These are phyloP conservation scores for Sphyrna mokarran DNA, from an alignment of 2,113 vertebrate species.

Conservation along the genomic window DNA sequence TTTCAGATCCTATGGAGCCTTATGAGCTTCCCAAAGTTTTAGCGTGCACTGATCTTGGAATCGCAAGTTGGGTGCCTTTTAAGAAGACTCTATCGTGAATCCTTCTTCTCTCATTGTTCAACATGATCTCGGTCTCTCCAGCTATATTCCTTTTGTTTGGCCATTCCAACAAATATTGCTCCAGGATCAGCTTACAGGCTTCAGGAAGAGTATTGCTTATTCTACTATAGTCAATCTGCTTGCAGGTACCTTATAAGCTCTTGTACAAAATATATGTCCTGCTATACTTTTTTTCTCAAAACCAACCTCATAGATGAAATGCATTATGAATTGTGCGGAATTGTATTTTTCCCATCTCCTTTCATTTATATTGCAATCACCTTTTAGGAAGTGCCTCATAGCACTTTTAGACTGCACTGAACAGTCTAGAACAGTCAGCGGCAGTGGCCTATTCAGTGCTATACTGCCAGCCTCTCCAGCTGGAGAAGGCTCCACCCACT, in stretches of 20 bases:
- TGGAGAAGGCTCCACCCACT: too few species aligned
- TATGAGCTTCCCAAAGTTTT: neutral
- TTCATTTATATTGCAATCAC: neutral
- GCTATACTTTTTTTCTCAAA: neutral
- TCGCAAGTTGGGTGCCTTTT: neutral
- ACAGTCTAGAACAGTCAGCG: neutral
- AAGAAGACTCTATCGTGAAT: neutral
- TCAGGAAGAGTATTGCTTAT: neutral
- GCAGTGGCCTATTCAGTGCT: too few species aligned
- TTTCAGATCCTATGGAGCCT: neutral
- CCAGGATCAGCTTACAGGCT: neutral
- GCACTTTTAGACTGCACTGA: neutral
- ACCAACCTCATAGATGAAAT: neutral
- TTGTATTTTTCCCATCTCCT: neutral
- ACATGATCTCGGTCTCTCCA: neutral
- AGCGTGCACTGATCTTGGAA: neutral
- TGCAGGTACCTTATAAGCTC: neutral
- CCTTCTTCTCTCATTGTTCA: neutral
- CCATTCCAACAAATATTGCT: neutral
- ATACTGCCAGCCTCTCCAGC: too few species aligned
- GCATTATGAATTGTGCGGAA: neutral
- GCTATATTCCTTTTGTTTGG: neutral
- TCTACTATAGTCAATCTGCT: neutral
- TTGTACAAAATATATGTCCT: neutral
- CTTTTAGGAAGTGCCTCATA: neutral